Evolutionary conservation across 2,113 vertebrate species (phyloP).

Genomic region (Menura novaehollandiae): DNA sequence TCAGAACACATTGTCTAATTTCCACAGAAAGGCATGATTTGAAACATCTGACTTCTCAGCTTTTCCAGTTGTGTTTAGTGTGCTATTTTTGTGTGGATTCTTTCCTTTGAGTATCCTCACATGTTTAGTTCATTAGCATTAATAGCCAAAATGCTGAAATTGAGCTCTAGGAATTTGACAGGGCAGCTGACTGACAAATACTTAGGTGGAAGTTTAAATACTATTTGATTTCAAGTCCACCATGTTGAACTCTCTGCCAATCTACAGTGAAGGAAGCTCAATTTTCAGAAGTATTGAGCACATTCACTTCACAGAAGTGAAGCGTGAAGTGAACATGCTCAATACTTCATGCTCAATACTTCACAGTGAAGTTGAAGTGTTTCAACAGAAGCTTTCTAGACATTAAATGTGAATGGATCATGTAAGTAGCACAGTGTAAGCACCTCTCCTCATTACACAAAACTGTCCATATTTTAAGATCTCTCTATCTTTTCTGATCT

Average conservation of each 20-base stretch:
- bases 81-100: neutral
- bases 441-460: accelerated
- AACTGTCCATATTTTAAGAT: neutral
- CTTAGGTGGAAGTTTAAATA: neutral
- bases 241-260: neutral
- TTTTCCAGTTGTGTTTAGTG: neutral
- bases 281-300: neutral
- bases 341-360: too few species aligned
- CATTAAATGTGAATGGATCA: neutral
- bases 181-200: neutral
- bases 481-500: neutral
- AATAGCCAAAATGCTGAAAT: neutral
- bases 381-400: neutral
- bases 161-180: neutral
- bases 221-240: neutral
- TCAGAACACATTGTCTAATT: neutral
- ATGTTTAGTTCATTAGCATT: neutral
- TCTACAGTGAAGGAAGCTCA: neutral
- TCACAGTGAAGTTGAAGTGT: too few species aligned
- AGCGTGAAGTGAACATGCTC: too few species aligned
- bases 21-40: neutral
- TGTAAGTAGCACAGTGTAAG: neutral
- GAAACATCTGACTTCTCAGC: neutral
- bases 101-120: neutral
- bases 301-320: neutral